phyloP scores from a whole-genome alignment of 2,888 invertebrate genomes.

The Euzophera pinguis region DNA sequence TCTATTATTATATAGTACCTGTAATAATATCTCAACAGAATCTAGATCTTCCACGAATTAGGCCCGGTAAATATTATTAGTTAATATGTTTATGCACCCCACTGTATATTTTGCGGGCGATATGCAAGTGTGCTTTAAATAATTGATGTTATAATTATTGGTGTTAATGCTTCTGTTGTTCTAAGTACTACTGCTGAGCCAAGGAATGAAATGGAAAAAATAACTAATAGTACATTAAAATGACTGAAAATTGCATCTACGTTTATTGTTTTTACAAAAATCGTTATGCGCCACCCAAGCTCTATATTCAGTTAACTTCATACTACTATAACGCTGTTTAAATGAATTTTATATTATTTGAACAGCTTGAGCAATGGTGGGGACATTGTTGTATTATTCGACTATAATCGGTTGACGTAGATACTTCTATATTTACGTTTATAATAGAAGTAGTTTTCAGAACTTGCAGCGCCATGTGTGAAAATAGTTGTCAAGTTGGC shows the following conservation, averaged over 20 bases:
- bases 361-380: no score
- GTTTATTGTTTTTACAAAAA: no score
- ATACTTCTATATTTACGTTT: no score
- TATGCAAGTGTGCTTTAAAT: constrained; percentile 4
- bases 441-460: no score
- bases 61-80: constrained; percentile 9
- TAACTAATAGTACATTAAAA: not conserved
- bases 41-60: constrained; percentile 13
- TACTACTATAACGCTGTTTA: no score
- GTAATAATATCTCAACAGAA: constrained; percentile 10
- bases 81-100: not conserved
- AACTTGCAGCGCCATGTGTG: no score
- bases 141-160: not conserved
- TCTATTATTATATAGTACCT: constrained; percentile 3
- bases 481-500: no score
- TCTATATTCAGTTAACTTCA: no score
- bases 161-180: not conserved
- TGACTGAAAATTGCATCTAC: not conserved
- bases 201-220: not conserved
- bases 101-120: constrained; percentile 13
- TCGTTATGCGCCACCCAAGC: no score
- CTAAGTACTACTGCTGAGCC: not conserved
- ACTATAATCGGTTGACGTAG: no score
- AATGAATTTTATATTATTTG: no score
- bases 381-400: no score